phyloP scores from a whole-genome alignment of 2,113 vertebrate genomes.

The Mesocricetus auratus region DNA sequence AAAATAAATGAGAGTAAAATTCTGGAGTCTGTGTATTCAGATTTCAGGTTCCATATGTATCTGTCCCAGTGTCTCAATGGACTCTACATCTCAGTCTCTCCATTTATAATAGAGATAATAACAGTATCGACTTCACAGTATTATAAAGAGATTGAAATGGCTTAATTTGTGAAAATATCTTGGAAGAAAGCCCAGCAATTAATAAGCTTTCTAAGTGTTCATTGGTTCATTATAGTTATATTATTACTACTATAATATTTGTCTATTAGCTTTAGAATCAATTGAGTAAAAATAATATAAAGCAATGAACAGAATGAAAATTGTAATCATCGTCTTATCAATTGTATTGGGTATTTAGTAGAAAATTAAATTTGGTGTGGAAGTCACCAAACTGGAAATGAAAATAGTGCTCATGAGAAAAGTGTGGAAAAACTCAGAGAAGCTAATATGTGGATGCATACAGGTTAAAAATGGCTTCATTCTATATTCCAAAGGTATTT shows the following conservation, averaged over 20 bases:
- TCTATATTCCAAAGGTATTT: neutral
- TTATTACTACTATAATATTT: conserved; percentile 26
- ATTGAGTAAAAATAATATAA: conserved; percentile 52
- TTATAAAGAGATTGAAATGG: neutral
- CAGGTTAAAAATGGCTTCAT: neutral
- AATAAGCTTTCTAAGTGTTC: neutral
- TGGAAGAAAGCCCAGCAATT: neutral
- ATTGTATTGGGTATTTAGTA: neutral
- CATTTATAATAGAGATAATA: neutral
- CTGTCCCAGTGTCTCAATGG: too few species aligned
- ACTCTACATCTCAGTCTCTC: neutral
- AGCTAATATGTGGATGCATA: neutral
- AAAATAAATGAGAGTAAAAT: neutral
- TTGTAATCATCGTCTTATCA: conserved; percentile 25
- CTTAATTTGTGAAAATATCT: neutral
- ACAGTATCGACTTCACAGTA: neutral
- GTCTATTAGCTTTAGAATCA: neutral
- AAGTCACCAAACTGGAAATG: conserved; percentile 11
- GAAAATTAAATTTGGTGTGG: conserved; percentile 2
- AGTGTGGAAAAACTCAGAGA: neutral
- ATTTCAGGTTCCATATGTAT: neutral
- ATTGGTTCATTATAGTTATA: conserved; percentile 18
- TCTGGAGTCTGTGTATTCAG: neutral
- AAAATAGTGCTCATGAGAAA: neutral
- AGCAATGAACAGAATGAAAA: conserved; percentile 3